These are phyloP conservation scores for Muscicapa comitata DNA, from an alignment of 2,797 vertebrate genomes.

Conservation along the genomic window DNA sequence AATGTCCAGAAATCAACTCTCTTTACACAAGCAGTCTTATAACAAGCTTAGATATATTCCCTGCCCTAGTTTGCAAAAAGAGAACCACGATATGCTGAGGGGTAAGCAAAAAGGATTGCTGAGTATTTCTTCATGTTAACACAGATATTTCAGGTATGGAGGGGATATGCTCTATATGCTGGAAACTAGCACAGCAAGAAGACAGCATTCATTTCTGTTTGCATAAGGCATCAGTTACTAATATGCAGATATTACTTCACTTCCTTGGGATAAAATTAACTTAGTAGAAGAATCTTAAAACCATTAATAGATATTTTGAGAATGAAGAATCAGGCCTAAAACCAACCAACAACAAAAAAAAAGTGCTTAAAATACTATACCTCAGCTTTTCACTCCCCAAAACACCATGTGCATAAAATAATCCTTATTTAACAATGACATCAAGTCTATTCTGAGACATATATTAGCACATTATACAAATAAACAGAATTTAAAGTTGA, in stretches of 20 bases:
- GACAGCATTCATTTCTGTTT: not conserved
- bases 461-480: not conserved
- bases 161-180: not conserved
- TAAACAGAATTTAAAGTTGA: not conserved
- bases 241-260: not conserved
- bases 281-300: not conserved
- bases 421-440: not conserved
- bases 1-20: not conserved
- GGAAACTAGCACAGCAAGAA: not conserved
- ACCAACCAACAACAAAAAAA: not conserved
- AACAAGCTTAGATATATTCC: not conserved
- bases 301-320: not conserved
- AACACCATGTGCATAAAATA: not conserved
- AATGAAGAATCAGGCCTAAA: not conserved
- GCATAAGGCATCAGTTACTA: constrained; percentile 24
- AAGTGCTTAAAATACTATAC: not conserved
- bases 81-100: not conserved
- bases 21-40: not conserved
- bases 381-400: not conserved
- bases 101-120: not conserved
- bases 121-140: not conserved
- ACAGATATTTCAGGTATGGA: not conserved
- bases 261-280: not conserved
- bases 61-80: not conserved
- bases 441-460: not conserved